Evolutionary conservation across 1,140 invertebrate genomes (phyloP).

Genomic region (Tigriopus japonicus): DNA sequence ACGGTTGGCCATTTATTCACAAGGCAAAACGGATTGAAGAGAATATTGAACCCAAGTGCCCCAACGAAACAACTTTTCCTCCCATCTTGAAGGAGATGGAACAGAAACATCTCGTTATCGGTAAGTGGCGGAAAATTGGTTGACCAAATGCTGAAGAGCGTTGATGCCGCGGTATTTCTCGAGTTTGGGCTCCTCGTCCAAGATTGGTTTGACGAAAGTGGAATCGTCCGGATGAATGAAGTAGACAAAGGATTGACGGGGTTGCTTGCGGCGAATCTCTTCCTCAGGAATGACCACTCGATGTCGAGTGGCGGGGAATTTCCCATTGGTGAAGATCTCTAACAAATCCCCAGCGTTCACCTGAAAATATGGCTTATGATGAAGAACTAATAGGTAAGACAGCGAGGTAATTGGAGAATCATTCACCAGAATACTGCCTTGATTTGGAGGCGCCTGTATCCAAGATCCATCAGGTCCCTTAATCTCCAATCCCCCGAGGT

Average conservation of each 20-base stretch:
- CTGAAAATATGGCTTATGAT: no score
- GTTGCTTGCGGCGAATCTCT: not conserved
- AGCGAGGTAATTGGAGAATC: not conserved
- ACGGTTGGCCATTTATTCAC: no score
- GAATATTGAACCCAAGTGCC: no score
- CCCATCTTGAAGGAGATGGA: no score
- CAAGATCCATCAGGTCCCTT: not conserved
- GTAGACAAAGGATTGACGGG: not conserved
- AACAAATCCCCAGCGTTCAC: not conserved
- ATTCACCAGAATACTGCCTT: not conserved
- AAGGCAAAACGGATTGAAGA: no score
- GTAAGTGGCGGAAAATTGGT: not conserved
- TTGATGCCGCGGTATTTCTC: not conserved
- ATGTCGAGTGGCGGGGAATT: not conserved
- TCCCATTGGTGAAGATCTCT: not conserved
- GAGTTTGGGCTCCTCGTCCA: not conserved
- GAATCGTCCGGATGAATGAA: not conserved
- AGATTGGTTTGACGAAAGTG: not conserved
- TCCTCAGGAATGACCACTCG: not conserved
- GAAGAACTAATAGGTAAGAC: not conserved
- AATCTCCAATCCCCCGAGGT: conserved; percentile 27
- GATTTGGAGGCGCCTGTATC: not conserved
- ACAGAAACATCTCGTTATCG: not conserved
- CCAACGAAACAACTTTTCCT: no score
- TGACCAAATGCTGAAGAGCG: not conserved